These are phyloP conservation scores for Argentina silus DNA, from an alignment of 2,797 vertebrate species.

Conservation along the genomic window DNA sequence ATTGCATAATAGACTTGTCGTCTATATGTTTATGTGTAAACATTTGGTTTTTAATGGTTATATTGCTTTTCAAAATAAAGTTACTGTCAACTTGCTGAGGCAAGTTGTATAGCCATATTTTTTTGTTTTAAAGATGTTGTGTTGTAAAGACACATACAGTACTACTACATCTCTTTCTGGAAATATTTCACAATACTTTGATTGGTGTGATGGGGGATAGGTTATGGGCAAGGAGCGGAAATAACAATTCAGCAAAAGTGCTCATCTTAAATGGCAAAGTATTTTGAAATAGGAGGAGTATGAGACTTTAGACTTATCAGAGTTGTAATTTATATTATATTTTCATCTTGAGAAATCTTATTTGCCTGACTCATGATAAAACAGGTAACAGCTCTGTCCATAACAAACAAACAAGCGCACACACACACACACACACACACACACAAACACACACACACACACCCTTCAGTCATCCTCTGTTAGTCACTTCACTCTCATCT, in stretches of 20 bases:
- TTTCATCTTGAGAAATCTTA: neutral
- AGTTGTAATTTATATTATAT: neutral
- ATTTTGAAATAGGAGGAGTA: no score
- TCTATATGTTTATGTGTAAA: no score
- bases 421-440: slow-evolving; percentile 37
- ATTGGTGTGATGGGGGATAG: neutral
- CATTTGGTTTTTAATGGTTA: no score
- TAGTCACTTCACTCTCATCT: slow-evolving; percentile 66
- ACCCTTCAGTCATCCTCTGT: slow-evolving; percentile 50
- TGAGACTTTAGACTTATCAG: neutral
- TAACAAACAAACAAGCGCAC: slow-evolving; percentile 13
- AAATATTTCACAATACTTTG: neutral
- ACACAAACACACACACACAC: slow-evolving; percentile 27
- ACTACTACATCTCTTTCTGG: neutral
- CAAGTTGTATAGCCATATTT: no score
- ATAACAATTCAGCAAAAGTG: neutral
- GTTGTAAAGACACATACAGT: neutral
- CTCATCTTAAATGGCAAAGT: neutral
- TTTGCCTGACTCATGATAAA: slow-evolving; percentile 10
- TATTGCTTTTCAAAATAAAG: no score
- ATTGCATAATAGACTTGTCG: neutral
- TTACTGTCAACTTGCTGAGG: no score
- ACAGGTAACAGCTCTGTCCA: neutral
- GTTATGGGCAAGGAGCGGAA: neutral
- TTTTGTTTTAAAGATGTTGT: no score